Conservation (phyloP, 2,888 invertebrate genomes). For the Calameuta filiformis region DNA sequence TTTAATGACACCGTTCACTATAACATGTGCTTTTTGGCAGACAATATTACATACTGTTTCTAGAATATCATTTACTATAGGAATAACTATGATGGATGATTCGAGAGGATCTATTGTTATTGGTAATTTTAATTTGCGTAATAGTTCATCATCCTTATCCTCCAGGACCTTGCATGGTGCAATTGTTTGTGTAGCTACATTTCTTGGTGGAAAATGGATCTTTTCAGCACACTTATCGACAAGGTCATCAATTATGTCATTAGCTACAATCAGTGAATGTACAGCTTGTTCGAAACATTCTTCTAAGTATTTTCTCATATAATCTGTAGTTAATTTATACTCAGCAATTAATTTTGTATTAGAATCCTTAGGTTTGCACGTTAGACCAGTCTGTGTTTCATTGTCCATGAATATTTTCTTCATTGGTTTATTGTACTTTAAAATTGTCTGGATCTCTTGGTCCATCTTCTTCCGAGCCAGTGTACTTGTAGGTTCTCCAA, state of each 20-base stretch:
- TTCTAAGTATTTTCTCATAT: conserved; percentile 24
- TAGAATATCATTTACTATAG: conserved; percentile 30
- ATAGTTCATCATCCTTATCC: conserved; percentile 37
- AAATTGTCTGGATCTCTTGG: conserved; percentile 30
- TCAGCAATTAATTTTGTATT: conserved; percentile 37
- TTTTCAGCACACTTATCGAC: conserved; percentile 29
- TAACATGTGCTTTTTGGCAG: conserved; percentile 17
- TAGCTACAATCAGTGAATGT: conserved; percentile 20
- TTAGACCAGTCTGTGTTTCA: conserved; percentile 40
- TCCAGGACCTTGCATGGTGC: conserved; percentile 27
- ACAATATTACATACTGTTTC: conserved; percentile 17
- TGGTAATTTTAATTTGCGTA: conserved; percentile 30
- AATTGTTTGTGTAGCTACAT: conserved; percentile 36
- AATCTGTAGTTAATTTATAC: conserved; percentile 28
- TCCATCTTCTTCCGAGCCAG: background rate
- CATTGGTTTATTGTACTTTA: conserved; percentile 30
- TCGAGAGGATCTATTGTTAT: conserved; percentile 38
- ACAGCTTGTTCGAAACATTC: conserved; percentile 31
- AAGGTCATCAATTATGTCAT: conserved; percentile 37
- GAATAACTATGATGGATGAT: conserved; percentile 28
- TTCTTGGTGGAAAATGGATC: conserved; percentile 29
- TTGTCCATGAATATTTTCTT: conserved; percentile 31
- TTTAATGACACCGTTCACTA: conserved; percentile 19
- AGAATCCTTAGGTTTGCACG: conserved; percentile 41
- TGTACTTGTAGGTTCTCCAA: conserved; percentile 26